Conservation (phyloP, 2,113 vertebrate genomes). For the Vicugna pacos region DNA sequence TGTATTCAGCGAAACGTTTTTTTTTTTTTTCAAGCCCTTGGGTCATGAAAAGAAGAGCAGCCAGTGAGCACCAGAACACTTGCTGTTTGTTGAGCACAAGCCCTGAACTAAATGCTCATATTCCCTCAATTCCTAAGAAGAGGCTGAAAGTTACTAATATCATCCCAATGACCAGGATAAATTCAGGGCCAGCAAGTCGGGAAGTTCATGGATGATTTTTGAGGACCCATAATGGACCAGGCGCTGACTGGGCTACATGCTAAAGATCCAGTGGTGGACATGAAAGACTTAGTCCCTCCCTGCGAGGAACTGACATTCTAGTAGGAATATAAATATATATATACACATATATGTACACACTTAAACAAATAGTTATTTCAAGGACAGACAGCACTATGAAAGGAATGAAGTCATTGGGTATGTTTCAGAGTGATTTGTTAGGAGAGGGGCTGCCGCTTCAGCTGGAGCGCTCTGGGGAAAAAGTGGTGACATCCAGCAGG, state of each 20-base stretch:
- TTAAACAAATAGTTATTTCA: not conserved
- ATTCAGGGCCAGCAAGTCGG: not conserved
- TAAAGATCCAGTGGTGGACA: not conserved
- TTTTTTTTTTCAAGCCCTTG: constrained; percentile 41
- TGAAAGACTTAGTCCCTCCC: not conserved
- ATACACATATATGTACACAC: not conserved
- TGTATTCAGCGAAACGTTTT: constrained; percentile 21
- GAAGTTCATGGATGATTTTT: not conserved
- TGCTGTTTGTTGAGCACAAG: not conserved
- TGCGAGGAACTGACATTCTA: not conserved
- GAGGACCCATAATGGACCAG: not conserved
- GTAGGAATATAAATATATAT: not conserved
- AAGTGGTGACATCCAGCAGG: not conserved
- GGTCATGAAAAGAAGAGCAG: constrained; percentile 46
- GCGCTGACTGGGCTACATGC: not conserved
- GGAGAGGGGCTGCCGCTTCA: not conserved
- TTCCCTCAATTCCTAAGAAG: not conserved
- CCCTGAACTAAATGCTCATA: rapidly evolving
- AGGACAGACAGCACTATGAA: not conserved
- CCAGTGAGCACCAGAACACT: not conserved
- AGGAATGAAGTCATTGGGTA: not conserved
- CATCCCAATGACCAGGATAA: not conserved
- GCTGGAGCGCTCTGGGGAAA: not conserved
- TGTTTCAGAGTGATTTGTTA: not conserved
- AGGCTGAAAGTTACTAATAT: not conserved